These are phyloP conservation scores for Probosciger aterrimus DNA, from an alignment of 2,113 vertebrate species.

Conservation along the genomic window DNA sequence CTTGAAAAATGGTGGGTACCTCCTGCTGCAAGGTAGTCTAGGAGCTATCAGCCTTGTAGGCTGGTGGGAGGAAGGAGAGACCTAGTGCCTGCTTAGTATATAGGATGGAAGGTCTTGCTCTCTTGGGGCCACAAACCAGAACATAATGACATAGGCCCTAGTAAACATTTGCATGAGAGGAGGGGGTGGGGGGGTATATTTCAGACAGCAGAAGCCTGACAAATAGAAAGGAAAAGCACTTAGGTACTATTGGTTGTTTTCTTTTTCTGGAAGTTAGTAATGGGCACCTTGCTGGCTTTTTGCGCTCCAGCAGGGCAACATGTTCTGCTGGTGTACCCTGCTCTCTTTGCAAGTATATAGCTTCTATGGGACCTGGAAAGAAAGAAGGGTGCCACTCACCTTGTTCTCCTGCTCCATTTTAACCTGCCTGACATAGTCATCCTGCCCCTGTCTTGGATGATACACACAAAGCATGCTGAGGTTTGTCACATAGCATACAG, in stretches of 20 bases:
- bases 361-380: background rate
- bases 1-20: conserved; percentile 10
- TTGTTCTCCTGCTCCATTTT: background rate
- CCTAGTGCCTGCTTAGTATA: background rate
- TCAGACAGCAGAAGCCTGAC: background rate
- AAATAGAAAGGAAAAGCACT: background rate
- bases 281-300: background rate
- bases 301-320: too few relatives aligned
- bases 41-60: background rate
- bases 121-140: background rate
- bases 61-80: background rate
- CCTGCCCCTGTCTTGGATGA: too few relatives aligned
- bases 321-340: background rate
- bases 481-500: accelerated
- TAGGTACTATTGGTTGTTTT: background rate
- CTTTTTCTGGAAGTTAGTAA: background rate
- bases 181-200: background rate
- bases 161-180: too few relatives aligned
- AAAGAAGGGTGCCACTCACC: background rate
- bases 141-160: background rate
- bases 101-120: background rate
- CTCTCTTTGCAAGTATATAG: background rate
- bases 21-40: background rate
- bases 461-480: too few relatives aligned
- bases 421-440: background rate